Base-by-base conservation (phyloP, 1,140 invertebrate genomes). In the Trissolcus basalis region DNA sequence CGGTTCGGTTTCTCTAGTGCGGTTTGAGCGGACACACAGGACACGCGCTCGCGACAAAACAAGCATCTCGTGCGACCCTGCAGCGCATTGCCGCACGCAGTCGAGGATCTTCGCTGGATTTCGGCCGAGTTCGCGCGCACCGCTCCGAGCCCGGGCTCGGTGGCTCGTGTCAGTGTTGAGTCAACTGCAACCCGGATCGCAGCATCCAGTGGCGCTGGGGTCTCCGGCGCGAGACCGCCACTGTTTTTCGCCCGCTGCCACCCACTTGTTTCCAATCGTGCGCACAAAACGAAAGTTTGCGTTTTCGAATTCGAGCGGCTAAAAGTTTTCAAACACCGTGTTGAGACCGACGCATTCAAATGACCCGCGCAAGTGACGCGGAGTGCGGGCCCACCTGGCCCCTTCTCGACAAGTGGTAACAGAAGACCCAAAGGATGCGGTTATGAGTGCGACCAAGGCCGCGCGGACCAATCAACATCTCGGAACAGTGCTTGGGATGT, bases 401-500 rank as follows among this genome's bases (percentile, higher is more conserved):
- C 55, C 19, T 14, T 54, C 49, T 47, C 39, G 65, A 36, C 41
- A 12, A 69, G 41, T 53, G 49, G 3, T 8, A 15, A 1, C 39
- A 11, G 36, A 13, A 11, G 48, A 39, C 1, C n/a, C 41, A n/a
- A 49, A 19, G 54, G 41, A 68, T 58, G 67, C 51, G 71, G 77
- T 81, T 76, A 83, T 82, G 81, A 82, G 81, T 77, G 80, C 77
- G 80, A 81, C 76, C 51, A 79, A 77, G 63, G 67, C 67, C 60
- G 80, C 79, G 79, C 75, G 79, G 80, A 84, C 82, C 83, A 85
- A 86, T 85, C 84, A 83, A 85, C 81, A 85, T 81, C 82, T 86
- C 80, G 81, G 84, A 79, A 85, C 85, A 85, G 85, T 82, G 81
- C 82, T 85, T 81, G 83, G 85, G 78, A 84, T 86, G 86, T 83